These are phyloP conservation scores for Helostoma temminkii DNA, from an alignment of 2,797 vertebrate genomes.

Conservation along the genomic window DNA sequence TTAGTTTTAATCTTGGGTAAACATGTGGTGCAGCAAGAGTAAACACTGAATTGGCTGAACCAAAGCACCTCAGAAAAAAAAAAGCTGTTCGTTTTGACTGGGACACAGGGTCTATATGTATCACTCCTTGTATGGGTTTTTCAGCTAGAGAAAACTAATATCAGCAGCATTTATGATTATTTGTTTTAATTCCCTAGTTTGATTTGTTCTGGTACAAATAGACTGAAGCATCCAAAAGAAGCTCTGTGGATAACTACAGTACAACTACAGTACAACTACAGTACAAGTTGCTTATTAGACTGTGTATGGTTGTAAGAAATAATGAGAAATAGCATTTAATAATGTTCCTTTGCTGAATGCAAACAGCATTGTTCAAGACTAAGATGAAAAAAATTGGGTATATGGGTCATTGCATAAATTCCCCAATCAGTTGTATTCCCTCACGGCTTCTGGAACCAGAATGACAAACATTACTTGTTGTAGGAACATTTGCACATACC, in stretches of 20 bases:
- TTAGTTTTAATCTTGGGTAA: conserved; percentile 72
- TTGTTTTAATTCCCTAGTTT: conserved; percentile 10
- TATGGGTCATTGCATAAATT: no score
- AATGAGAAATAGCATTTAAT: neutral
- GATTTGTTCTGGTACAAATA: conserved; percentile 16
- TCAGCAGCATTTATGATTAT: conserved; percentile 10
- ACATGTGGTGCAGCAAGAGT: conserved; percentile 64
- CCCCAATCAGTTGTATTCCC: no score
- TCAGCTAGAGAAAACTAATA: conserved; percentile 37
- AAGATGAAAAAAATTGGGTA: neutral
- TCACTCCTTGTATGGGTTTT: conserved; percentile 66
- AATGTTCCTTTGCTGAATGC: neutral
- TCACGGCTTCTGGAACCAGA: no score
- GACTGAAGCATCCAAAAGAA: neutral
- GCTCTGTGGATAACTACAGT: neutral
- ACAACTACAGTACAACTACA: neutral
- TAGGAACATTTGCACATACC: neutral
- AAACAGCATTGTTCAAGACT: neutral
- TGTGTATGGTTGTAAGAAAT: neutral
- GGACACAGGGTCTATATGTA: conserved; percentile 27
- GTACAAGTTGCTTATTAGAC: neutral
- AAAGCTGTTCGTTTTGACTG: conserved; percentile 34
- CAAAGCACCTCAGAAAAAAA: conserved; percentile 57
- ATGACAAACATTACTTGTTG: neutral
- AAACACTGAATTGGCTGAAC: conserved; percentile 73